phyloP scores from a whole-genome alignment of 2,113 vertebrate species.

The Paramormyrops kingsleyae region DNA sequence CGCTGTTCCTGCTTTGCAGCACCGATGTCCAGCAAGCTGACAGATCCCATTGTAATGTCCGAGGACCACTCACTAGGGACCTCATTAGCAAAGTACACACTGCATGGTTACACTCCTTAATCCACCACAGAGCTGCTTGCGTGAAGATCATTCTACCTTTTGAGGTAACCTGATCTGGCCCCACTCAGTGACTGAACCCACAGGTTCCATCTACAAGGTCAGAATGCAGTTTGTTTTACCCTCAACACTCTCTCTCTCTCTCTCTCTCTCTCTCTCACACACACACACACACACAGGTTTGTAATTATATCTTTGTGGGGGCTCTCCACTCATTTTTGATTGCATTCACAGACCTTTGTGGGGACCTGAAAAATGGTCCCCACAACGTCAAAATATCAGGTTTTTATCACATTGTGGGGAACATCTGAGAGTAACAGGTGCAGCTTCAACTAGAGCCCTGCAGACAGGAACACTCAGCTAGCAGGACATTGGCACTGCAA shows the following conservation, averaged over 20 bases:
- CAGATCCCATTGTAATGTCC: background rate
- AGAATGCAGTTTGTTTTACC: background rate
- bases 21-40: background rate
- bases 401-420: too few relatives aligned
- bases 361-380: too few relatives aligned
- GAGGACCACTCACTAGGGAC: slow-evolving; percentile 17
- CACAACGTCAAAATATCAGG: too few relatives aligned
- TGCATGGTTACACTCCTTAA: background rate
- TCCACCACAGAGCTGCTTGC: background rate
- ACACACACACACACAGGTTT: too few relatives aligned
- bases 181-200: background rate
- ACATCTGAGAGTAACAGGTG: background rate
- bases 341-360: too few relatives aligned
- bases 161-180: background rate
- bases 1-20: background rate
- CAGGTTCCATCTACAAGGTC: background rate
- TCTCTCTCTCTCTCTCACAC: too few relatives aligned
- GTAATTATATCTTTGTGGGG: too few relatives aligned
- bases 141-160: background rate
- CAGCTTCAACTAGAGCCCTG: background rate
- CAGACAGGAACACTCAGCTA: background rate
- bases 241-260: too few relatives aligned
- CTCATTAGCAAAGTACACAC: slow-evolving; percentile 34
- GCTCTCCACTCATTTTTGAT: too few relatives aligned
- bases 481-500: background rate